A percentile compares a stretch with the other conserved stretches of the same genome.
Conservation (phyloP, 2,888 invertebrate genomes). For the Oscheius myriophilus region DNA sequence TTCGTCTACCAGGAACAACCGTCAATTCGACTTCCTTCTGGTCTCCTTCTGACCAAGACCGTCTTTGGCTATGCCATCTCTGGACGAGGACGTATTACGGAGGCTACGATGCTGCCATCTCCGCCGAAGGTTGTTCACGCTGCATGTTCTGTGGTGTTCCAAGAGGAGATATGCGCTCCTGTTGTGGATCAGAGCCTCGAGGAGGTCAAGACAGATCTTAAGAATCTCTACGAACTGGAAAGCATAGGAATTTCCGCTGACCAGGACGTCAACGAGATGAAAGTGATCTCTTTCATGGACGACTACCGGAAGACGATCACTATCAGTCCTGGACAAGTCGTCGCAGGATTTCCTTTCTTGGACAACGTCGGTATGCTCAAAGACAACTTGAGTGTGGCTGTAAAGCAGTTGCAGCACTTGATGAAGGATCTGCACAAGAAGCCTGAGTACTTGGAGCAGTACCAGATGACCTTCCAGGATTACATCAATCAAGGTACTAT, state of each 20-base stretch:
- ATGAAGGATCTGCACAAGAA: not conserved
- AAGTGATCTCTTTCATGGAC: not conserved
- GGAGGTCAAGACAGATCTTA: not conserved
- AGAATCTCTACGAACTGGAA: constrained; percentile 2
- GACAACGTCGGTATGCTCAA: not conserved
- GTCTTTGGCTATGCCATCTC: not conserved
- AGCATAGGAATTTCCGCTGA: not conserved
- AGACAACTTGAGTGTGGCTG: not conserved
- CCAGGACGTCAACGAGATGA: not conserved
- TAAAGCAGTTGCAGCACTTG: not conserved
- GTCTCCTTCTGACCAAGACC: not conserved
- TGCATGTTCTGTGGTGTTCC: too few species aligned
- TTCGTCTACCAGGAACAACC: not conserved
- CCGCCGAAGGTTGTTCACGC: too few species aligned
- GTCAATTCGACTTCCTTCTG: not conserved
- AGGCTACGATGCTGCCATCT: not conserved
- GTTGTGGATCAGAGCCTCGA: too few species aligned
- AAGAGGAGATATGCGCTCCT: too few species aligned
- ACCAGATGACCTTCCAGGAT: not conserved
- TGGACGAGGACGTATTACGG: not conserved
- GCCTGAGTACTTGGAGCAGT: not conserved
- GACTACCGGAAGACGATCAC: not conserved
- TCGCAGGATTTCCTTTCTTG: not conserved
- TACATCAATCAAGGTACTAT: not conserved
- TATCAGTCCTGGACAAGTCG: not conserved